phyloP scores from a whole-genome alignment of 2,888 invertebrate species.

The Amphipoea lucens region DNA sequence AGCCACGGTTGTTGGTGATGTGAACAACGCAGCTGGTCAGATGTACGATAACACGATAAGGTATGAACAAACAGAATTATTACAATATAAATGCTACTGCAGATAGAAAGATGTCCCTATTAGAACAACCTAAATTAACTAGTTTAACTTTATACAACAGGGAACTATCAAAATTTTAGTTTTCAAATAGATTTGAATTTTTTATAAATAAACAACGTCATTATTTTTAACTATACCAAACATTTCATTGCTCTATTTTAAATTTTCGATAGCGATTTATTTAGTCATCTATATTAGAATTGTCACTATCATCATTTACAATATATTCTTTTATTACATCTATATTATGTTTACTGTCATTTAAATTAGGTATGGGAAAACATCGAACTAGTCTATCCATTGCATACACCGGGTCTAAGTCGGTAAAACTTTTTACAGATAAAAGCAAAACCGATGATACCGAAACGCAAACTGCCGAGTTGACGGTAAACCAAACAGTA shows the following conservation, averaged over 20 bases:
- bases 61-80: constrained; percentile 34
- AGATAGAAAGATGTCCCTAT: constrained; percentile 25
- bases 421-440: constrained; percentile 81
- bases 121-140: neutral
- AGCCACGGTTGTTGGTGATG: constrained; percentile 56
- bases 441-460: constrained; percentile 82
- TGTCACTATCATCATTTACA: constrained; percentile 10
- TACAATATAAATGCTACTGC: constrained; percentile 41
- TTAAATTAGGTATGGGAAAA: neutral
- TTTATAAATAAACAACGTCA: neutral
- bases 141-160: neutral
- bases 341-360: constrained; percentile 1
- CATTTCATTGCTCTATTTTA: constrained; percentile 20
- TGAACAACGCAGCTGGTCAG: constrained; percentile 44
- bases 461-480: constrained; percentile 78
- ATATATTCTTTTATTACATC: neutral
- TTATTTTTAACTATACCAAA: constrained; percentile 15
- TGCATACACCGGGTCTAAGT: constrained; percentile 48
- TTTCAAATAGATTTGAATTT: constrained; percentile 8
- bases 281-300: constrained; percentile 2
- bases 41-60: constrained; percentile 58
- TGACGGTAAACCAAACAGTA: constrained; percentile 73
- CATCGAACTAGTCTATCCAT: neutral
- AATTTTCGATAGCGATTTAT: neutral
- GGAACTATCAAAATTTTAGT: neutral